Evolutionary conservation across 23 tunicate species (phyloP).

Genomic region (Diplosoma virens): DNA sequence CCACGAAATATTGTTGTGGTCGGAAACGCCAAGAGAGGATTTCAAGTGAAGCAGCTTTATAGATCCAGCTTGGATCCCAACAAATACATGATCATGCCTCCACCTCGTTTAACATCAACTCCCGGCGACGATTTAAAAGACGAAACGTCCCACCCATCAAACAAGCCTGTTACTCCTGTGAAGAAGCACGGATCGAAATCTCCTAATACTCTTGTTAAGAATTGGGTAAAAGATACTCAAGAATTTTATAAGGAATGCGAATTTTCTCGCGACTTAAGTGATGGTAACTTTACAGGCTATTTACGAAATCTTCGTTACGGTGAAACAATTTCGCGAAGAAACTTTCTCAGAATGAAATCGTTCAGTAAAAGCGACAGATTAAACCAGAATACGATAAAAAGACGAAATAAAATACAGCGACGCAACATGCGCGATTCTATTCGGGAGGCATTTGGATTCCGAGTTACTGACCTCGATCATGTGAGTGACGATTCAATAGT

Average conservation of each 20-base stretch:
- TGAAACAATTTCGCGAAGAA: not conserved
- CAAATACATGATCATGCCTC: constrained; percentile 20
- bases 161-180: constrained; percentile 28
- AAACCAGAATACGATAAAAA: not conserved
- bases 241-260: constrained; percentile 39
- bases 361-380: constrained; percentile 49
- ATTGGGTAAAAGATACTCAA: constrained; percentile 75
- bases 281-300: not conserved
- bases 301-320: not conserved
- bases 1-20: constrained; percentile 14
- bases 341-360: constrained; percentile 38
- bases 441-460: constrained; percentile 85
- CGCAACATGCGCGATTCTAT: constrained; percentile 43
- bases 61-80: not conserved
- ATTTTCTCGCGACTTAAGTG: too few species aligned
- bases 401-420: not conserved
- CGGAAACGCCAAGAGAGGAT: constrained; percentile 43
- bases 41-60: constrained; percentile 18
- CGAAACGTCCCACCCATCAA: not conserved
- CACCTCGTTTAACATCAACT: constrained; percentile 64
- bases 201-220: constrained; percentile 66
- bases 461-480: constrained; percentile 40
- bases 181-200: constrained; percentile 27
- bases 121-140: constrained; percentile 69
- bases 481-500: too few species aligned